phyloP scores from a whole-genome alignment of 2,888 invertebrate genomes.

The Cephus pygmeus region DNA sequence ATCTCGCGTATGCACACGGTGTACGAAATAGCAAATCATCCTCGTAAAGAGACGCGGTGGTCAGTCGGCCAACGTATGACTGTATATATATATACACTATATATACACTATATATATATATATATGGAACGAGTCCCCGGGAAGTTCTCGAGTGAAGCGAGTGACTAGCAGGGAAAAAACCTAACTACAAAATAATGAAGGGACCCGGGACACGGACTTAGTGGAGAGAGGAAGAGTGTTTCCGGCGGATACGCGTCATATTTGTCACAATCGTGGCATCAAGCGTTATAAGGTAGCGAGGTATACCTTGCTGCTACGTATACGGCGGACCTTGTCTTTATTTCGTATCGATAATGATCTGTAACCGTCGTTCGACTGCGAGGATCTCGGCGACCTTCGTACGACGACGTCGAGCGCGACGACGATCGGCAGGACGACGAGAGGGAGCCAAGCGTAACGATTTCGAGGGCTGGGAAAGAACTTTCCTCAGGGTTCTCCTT shows the following conservation, averaged over 20 bases:
- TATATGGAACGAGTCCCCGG: background rate
- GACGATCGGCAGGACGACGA: background rate
- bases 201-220: conserved; percentile 27
- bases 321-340: conserved; percentile 41
- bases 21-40: conserved; percentile 55
- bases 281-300: conserved; percentile 50
- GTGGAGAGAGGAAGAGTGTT: conserved; percentile 40
- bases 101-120: too few relatives aligned
- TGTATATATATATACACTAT: background rate
- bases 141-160: background rate
- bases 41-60: conserved; percentile 28
- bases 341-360: conserved; percentile 64
- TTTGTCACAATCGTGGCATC: conserved; percentile 65
- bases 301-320: conserved; percentile 12
- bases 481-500: conserved; percentile 10
- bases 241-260: conserved; percentile 66
- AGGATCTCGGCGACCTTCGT: conserved; percentile 9
- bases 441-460: background rate
- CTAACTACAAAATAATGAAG: conserved; percentile 58
- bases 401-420: conserved; percentile 37
- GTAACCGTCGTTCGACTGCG: conserved; percentile 47
- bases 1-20: conserved; percentile 15
- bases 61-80: background rate
- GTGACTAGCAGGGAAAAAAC: conserved; percentile 39
- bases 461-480: conserved; percentile 17